Conservation (phyloP, 2,888 invertebrate genomes). For the Calameuta idolon region DNA sequence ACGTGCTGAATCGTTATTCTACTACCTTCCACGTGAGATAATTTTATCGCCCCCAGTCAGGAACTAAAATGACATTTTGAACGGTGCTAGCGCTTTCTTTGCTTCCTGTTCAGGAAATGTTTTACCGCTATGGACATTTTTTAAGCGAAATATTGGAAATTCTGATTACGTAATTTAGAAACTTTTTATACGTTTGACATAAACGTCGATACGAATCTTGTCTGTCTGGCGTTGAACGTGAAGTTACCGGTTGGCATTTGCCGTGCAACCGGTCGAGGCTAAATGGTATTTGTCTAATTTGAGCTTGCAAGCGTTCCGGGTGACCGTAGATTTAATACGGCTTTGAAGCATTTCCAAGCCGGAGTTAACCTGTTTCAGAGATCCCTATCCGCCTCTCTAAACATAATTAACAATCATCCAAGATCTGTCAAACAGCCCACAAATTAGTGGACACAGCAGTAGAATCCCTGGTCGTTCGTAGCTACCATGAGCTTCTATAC, state of each 20-base stretch:
- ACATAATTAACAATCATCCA: slow-evolving; percentile 65
- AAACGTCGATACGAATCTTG: neutral
- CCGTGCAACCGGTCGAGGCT: slow-evolving; percentile 32
- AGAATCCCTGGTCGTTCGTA: slow-evolving; percentile 21
- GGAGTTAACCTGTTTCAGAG: slow-evolving; percentile 10
- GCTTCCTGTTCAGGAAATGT: neutral
- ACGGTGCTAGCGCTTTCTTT: neutral
- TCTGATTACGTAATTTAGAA: neutral
- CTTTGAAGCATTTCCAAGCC: slow-evolving; percentile 31
- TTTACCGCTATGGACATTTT: neutral
- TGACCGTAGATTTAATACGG: slow-evolving; percentile 47
- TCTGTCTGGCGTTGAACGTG: neutral
- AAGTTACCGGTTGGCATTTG: neutral
- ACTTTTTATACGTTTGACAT: neutral
- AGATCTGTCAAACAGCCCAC: slow-evolving; percentile 62
- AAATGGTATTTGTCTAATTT: slow-evolving; percentile 54
- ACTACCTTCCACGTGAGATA: neutral
- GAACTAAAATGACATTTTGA: neutral
- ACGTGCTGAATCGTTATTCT: slow-evolving; percentile 6
- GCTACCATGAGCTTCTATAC: slow-evolving; percentile 7
- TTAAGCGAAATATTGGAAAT: neutral
- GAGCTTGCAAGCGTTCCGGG: slow-evolving; percentile 17
- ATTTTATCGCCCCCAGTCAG: neutral
- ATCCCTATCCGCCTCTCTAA: slow-evolving; percentile 44
- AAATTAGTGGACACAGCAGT: slow-evolving; percentile 58